Base-by-base conservation (phyloP, 2,113 vertebrate species). In the Calyptommatus sinebrachiatus region DNA sequence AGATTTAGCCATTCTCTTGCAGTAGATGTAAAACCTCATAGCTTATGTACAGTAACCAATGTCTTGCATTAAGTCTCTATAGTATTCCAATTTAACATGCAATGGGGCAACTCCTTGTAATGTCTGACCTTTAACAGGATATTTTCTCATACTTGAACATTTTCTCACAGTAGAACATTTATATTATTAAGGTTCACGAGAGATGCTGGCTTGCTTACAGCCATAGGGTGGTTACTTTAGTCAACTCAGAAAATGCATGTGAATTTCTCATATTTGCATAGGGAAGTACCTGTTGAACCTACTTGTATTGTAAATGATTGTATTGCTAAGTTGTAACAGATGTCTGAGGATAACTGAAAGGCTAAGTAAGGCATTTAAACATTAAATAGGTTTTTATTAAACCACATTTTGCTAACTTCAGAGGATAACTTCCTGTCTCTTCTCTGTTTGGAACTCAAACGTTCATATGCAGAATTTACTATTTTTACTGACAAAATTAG, bases 31-130 rank as follows among this genome's bases (percentile, higher is more conserved):
- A 35, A 82, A 73, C 71, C 73, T 50, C 68, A 65, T 71, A 79
- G 22, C 18, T 77, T 3, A 48, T 46, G 8, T n/a, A 20, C 79
- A 48, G 68, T 88, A 78, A 70, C 26, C 2, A 1, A 10, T 79
- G n/a, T 35, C 81, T 87, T 82, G 65, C 57, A 79, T 74, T 76
- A 31, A 71, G 22, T 50, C 81, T 48, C 18, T 71, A 76, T 71
- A 68, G 61, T 81, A 74, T 84, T 16, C 48, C 71, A 74, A 29
- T 79, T 88, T 22, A 50, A 53, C n/a, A 66, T 72, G 81, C 78
- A 79, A 61, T 9, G 8, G 28, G 61, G 60, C 83, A 24, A 6
- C 20, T 45, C 53, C 53, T 57, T 57, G 53, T 57, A 57, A 57
- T 57, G 53, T 57, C 53, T 57, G 53, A 57, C 53, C 53, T 57